phyloP scores from a whole-genome alignment of 1,140 invertebrate genomes.

The Hylaeus volcanicus region DNA sequence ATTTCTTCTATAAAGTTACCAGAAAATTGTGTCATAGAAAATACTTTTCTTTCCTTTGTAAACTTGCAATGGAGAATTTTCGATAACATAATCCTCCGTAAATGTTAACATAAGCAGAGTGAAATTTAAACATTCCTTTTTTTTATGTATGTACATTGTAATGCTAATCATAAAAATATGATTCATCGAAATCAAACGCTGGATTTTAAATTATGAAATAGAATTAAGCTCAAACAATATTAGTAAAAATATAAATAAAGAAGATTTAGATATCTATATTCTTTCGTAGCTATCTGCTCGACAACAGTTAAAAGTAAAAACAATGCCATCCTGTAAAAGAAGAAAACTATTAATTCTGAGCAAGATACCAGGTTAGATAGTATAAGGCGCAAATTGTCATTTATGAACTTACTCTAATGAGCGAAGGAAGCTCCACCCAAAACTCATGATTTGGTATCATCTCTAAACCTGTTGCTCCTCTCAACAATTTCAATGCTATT shows the following conservation, averaged over 20 bases:
- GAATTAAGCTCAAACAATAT: background rate
- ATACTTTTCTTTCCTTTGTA: background rate
- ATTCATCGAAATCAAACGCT: slow-evolving; percentile 1
- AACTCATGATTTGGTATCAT: slow-evolving; percentile 79
- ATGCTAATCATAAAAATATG: background rate
- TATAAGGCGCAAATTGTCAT: background rate
- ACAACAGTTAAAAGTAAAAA: slow-evolving; percentile 64
- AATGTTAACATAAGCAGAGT: slow-evolving; percentile 13
- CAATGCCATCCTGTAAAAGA: slow-evolving; percentile 64
- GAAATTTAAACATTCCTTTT: background rate
- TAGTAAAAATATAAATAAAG: background rate
- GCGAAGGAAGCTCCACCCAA: slow-evolving; percentile 74
- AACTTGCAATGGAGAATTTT: too few species aligned
- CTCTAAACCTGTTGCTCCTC: slow-evolving; percentile 78
- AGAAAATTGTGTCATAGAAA: slow-evolving; percentile 6
- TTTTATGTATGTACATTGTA: too few species aligned
- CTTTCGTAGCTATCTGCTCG: slow-evolving; percentile 62
- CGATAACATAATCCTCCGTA: background rate
- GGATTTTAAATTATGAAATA: slow-evolving; percentile 19
- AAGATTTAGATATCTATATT: slow-evolving; percentile 57
- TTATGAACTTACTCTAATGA: slow-evolving; percentile 71
- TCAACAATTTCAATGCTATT: slow-evolving; percentile 66
- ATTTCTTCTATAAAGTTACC: background rate
- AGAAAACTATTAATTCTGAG: slow-evolving; percentile 1
- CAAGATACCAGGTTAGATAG: background rate